These are phyloP conservation scores for Dromiciops gliroides DNA, from an alignment of 2,113 vertebrate species.

Conservation along the genomic window DNA sequence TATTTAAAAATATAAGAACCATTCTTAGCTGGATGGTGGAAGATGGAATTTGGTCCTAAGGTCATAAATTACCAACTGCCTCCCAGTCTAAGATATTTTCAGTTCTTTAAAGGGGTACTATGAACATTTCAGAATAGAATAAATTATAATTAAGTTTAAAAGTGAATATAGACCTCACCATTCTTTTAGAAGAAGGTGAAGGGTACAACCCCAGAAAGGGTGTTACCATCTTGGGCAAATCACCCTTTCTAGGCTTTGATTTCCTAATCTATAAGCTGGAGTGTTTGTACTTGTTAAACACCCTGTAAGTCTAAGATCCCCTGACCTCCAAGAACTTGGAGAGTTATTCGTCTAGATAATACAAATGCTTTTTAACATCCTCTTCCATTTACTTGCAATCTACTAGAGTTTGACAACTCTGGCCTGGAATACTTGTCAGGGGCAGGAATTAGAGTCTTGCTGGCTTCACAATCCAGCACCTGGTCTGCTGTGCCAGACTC, in stretches of 20 bases:
- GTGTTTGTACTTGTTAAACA: no score
- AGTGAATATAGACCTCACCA: slow-evolving; percentile 37
- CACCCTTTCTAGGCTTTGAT: background rate
- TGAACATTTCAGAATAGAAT: slow-evolving; percentile 24
- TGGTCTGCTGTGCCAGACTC: background rate
- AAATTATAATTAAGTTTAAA: slow-evolving; percentile 50
- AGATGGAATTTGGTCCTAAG: background rate
- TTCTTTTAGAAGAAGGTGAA: background rate
- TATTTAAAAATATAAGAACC: background rate
- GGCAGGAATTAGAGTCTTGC: background rate
- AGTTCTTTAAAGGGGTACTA: background rate
- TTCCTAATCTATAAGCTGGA: background rate
- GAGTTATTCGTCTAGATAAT: background rate
- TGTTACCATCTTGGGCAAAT: background rate
- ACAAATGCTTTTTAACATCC: slow-evolving; percentile 18
- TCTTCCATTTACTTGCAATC: background rate
- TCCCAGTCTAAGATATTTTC: background rate
- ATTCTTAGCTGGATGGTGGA: background rate
- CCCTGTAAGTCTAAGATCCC: background rate
- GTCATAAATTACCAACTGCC: background rate
- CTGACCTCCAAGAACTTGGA: background rate
- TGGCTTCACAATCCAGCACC: background rate
- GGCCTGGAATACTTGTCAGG: background rate
- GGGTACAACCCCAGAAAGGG: background rate
- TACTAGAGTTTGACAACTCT: background rate